A percentile compares a stretch with the other conserved stretches of the same genome.
These are phyloP conservation scores for Mechanitis mazaeus DNA, from an alignment of 2,888 invertebrate genomes.

Conservation along the genomic window DNA sequence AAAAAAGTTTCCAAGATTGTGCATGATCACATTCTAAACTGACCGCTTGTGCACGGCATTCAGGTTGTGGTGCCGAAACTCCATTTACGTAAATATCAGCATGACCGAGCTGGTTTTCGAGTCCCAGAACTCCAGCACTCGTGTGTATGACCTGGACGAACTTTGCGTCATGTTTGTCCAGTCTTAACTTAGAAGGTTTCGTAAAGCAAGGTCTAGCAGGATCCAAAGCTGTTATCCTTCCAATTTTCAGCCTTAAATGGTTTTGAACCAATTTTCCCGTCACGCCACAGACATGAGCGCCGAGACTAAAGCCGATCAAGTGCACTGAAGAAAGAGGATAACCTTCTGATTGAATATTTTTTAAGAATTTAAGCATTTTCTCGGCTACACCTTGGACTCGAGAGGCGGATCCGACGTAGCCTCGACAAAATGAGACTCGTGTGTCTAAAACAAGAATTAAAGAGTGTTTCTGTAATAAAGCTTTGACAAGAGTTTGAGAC, in stretches of 20 bases:
- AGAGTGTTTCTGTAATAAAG: constrained; percentile 46
- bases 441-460: constrained; percentile 56
- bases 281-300: constrained; percentile 78
- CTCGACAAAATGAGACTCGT: constrained; percentile 51
- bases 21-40: constrained; percentile 62
- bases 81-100: constrained; percentile 65
- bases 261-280: constrained; percentile 52
- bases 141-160: constrained; percentile 66
- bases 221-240: constrained; percentile 58
- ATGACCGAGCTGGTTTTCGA: constrained; percentile 56
- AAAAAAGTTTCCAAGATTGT: constrained; percentile 55
- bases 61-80: constrained; percentile 53
- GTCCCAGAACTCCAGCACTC: constrained; percentile 56
- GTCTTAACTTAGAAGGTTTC: constrained; percentile 38
- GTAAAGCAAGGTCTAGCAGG: constrained; percentile 64
- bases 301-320: constrained; percentile 79
- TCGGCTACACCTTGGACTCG: constrained; percentile 50
- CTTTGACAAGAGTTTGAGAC: constrained; percentile 46
- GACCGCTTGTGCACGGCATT: constrained; percentile 49
- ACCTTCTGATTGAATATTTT: constrained; percentile 43
- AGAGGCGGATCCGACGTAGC: constrained; percentile 55
- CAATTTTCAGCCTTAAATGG: constrained; percentile 42
- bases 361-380: constrained; percentile 46
- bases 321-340: constrained; percentile 68
- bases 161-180: constrained; percentile 48